These are phyloP conservation scores for Indicator indicator DNA, from an alignment of 2,113 vertebrate genomes.

Conservation along the genomic window DNA sequence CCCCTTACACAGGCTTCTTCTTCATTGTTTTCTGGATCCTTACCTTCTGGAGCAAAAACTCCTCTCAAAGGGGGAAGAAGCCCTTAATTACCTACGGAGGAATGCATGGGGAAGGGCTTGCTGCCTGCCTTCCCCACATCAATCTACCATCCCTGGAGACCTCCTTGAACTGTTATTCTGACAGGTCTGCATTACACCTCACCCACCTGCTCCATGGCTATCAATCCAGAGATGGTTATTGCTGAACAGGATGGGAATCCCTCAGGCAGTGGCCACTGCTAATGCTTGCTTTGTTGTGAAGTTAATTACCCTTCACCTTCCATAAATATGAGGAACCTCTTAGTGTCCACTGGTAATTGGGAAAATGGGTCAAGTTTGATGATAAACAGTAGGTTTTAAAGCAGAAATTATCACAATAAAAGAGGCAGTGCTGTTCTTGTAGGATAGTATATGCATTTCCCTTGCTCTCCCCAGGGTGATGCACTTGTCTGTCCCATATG, in stretches of 20 bases:
- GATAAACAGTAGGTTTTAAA: background rate
- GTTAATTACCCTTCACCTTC: background rate
- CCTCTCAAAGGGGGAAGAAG: background rate
- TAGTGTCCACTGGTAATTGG: background rate
- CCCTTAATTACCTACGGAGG: background rate
- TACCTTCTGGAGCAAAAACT: background rate
- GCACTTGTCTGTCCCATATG: background rate
- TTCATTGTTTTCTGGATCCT: background rate
- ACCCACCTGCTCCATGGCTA: background rate
- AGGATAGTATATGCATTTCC: background rate
- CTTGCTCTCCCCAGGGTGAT: fast-evolving
- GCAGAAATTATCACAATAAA: background rate
- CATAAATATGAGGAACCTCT: background rate
- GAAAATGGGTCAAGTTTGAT: background rate
- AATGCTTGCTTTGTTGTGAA: background rate
- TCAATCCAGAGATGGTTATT: background rate
- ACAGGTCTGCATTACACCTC: background rate
- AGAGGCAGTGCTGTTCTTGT: background rate
- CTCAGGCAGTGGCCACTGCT: background rate
- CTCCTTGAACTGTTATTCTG: background rate
- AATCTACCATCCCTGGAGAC: background rate
- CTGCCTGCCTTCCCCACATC: background rate
- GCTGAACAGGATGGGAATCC: background rate
- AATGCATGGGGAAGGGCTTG: background rate
- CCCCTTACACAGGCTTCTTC: background rate